A percentile compares a stretch with the other conserved stretches of the same genome.
Evolutionary conservation across 1,140 invertebrate species (phyloP).

Genomic region (Homalodisca vitripennis): DNA sequence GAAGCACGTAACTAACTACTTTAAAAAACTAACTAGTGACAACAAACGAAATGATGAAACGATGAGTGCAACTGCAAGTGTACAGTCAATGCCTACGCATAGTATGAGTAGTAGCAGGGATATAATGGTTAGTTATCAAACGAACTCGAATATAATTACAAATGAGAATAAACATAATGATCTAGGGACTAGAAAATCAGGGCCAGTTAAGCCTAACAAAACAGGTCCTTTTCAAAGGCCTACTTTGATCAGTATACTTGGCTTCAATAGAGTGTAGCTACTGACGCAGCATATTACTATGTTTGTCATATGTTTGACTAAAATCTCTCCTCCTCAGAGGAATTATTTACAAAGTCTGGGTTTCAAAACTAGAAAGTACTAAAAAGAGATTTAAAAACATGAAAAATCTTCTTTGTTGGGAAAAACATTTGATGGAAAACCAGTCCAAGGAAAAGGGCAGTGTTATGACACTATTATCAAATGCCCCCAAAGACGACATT

Average conservation of each 20-base stretch:
- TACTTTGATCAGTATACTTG: neutral
- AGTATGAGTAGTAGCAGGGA: neutral
- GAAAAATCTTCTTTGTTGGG: neutral
- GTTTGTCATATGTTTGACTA: neutral
- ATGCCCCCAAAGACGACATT: neutral
- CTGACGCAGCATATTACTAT: neutral
- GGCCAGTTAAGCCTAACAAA: neutral
- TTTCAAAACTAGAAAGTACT: neutral
- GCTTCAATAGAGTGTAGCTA: neutral
- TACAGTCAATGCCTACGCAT: neutral
- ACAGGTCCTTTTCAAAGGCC: neutral
- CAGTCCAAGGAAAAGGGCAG: neutral
- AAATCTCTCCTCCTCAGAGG: too few species aligned
- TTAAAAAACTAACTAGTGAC: neutral
- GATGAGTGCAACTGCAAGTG: neutral
- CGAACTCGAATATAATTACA: neutral
- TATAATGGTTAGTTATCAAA: neutral
- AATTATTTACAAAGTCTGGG: neutral
- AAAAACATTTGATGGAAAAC: neutral
- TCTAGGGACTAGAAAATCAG: neutral
- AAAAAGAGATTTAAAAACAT: neutral
- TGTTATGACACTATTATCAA: neutral
- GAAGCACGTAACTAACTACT: neutral
- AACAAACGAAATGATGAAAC: neutral
- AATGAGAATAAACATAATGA: too few species aligned